A percentile compares a stretch with the other conserved stretches of the same genome.
These are phyloP conservation scores for Echinometra lucunter DNA, from an alignment of 53 echinoderm and acorn worm species.

Conservation along the genomic window DNA sequence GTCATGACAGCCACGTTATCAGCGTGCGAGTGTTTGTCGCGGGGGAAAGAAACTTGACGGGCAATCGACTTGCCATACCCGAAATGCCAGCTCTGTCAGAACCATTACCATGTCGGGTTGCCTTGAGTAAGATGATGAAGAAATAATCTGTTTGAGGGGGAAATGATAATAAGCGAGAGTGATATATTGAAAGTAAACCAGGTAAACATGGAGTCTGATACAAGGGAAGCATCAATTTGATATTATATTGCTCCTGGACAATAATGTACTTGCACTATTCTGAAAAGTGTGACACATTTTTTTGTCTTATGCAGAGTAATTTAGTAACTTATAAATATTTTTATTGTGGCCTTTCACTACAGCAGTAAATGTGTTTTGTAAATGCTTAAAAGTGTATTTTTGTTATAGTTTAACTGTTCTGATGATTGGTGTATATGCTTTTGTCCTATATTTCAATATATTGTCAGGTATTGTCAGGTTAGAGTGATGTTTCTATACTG, in stretches of 20 bases:
- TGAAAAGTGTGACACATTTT: not conserved
- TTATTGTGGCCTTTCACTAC: no score
- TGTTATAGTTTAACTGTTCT: no score
- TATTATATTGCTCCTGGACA: not conserved
- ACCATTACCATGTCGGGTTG: not conserved
- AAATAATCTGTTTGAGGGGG: constrained; percentile 6
- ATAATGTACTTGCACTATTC: not conserved
- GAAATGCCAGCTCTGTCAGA: constrained; percentile 32
- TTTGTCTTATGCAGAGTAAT: not conserved
- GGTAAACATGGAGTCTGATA: not conserved
- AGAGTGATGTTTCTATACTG: no score
- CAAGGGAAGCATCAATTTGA: not conserved
- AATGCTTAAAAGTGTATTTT: no score
- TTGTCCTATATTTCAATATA: no score
- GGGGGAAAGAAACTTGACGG: constrained; percentile 12
- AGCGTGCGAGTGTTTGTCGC: not conserved
- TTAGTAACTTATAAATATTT: no score
- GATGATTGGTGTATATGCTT: no score
- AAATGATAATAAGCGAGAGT: not conserved
- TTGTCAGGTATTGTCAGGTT: no score
- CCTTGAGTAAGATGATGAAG: constrained; percentile 41
- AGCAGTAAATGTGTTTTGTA: no score
- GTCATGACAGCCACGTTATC: constrained; percentile 36
- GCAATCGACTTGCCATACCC: constrained; percentile 38
- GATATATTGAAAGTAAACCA: not conserved